These are phyloP conservation scores for Neolamprologus variostigma DNA, from an alignment of 2,113 vertebrate genomes.

Conservation along the genomic window DNA sequence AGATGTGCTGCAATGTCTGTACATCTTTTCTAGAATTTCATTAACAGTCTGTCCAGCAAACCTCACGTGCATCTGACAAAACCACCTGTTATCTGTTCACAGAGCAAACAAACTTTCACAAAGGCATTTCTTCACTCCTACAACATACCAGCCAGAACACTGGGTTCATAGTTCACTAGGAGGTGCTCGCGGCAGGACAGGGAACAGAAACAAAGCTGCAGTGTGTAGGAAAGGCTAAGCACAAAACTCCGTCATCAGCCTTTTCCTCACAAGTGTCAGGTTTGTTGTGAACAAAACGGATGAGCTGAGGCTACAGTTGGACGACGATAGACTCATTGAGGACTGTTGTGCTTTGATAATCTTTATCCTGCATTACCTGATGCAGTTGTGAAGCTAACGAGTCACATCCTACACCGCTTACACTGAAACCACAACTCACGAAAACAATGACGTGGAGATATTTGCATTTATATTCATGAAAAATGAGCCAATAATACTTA, in stretches of 20 bases:
- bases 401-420: neutral
- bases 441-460: neutral
- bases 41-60: rapidly evolving
- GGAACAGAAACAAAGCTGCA: neutral
- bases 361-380: neutral
- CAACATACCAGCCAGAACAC: neutral
- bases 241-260: neutral
- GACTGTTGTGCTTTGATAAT: rapidly evolving
- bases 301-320: neutral
- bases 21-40: neutral
- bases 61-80: neutral
- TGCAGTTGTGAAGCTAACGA: neutral
- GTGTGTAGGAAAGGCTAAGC: neutral
- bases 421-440: rapidly evolving
- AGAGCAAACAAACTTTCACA: rapidly evolving
- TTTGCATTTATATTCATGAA: neutral
- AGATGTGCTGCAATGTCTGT: neutral
- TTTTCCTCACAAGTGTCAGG: neutral
- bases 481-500: neutral
- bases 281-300: neutral
- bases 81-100: neutral
- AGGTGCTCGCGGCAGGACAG: rapidly evolving
- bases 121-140: neutral
- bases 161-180: neutral
- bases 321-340: rapidly evolving